phyloP scores from a whole-genome alignment of 64 coral and sea anemone genomes.

The Montipora efflorescens region DNA sequence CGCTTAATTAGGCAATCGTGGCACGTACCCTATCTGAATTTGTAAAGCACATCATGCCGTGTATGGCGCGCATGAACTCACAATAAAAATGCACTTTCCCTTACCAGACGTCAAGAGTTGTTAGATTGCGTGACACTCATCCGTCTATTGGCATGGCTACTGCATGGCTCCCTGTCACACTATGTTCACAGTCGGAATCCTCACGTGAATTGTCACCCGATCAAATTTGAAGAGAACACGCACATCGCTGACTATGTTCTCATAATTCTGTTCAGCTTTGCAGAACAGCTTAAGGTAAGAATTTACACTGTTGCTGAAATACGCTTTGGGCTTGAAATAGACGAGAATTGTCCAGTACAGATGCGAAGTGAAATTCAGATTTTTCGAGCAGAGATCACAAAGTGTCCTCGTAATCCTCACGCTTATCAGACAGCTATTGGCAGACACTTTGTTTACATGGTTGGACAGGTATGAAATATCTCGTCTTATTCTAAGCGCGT shows the following conservation, averaged over 20 bases:
- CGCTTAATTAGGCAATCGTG: no score
- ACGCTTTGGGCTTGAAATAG: not conserved
- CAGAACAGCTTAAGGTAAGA: constrained; percentile 75
- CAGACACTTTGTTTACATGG: no score
- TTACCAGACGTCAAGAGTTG: constrained; percentile 74
- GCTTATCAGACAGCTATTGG: no score
- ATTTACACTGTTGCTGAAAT: not conserved
- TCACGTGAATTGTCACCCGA: constrained; percentile 83
- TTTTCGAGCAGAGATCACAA: no score
- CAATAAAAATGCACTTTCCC: not conserved
- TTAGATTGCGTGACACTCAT: constrained; percentile 89
- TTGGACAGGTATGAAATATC: no score
- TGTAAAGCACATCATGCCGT: no score
- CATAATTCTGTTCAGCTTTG: constrained; percentile 92
- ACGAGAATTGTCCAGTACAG: no score
- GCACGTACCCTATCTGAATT: no score
- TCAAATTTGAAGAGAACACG: constrained; percentile 83
- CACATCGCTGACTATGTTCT: constrained; percentile 91
- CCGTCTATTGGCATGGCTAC: constrained; percentile 84
- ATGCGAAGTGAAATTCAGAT: no score
- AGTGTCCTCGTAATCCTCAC: no score
- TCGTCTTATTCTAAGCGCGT: no score
- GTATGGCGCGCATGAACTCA: not conserved
- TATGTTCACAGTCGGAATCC: constrained; percentile 78
- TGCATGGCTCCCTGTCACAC: constrained; percentile 90